Evolutionary conservation across 1,140 invertebrate genomes (phyloP).

Genomic region (Oscheius sp.): DNA sequence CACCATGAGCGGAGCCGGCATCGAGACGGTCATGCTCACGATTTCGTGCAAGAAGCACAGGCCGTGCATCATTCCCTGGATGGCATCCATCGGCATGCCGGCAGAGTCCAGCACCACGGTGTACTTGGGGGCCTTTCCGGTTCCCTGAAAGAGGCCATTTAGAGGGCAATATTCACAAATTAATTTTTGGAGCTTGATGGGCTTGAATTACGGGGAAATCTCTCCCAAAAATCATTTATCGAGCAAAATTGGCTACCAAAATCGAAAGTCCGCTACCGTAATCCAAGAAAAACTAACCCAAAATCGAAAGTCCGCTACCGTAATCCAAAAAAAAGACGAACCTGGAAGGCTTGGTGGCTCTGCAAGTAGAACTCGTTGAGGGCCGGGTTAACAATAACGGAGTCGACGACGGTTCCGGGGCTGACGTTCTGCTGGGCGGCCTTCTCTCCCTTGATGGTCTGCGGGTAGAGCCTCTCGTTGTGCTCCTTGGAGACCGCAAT

Average conservation of each 20-base stretch:
- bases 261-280: too few species aligned
- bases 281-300: too few species aligned
- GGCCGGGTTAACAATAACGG: slow-evolving; percentile 3
- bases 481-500: slow-evolving; percentile 32
- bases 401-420: slow-evolving; percentile 37
- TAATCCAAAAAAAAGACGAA: neutral
- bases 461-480: slow-evolving; percentile 16
- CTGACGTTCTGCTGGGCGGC: slow-evolving; percentile 31
- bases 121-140: slow-evolving; percentile 25
- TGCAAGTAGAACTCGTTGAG: slow-evolving; percentile 34
- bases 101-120: slow-evolving; percentile 21
- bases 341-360: slow-evolving; percentile 22
- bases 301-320: too few species aligned
- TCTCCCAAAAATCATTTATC: neutral
- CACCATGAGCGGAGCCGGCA: slow-evolving; percentile 38
- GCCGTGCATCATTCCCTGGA: slow-evolving; percentile 14
- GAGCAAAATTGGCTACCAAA: neutral
- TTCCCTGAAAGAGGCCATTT: slow-evolving; percentile 26
- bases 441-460: slow-evolving; percentile 8
- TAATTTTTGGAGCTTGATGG: slow-evolving; percentile 1
- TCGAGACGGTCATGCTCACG: slow-evolving; percentile 33
- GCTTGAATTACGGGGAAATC: neutral
- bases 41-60: slow-evolving; percentile 42
- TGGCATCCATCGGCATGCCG: slow-evolving; percentile 15
- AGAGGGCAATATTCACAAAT: neutral